Percentiles rank a stretch among this genome's conserved stretches.
Conservation (phyloP, 2,797 vertebrate genomes). For the Otolemur crassicaudatus region DNA sequence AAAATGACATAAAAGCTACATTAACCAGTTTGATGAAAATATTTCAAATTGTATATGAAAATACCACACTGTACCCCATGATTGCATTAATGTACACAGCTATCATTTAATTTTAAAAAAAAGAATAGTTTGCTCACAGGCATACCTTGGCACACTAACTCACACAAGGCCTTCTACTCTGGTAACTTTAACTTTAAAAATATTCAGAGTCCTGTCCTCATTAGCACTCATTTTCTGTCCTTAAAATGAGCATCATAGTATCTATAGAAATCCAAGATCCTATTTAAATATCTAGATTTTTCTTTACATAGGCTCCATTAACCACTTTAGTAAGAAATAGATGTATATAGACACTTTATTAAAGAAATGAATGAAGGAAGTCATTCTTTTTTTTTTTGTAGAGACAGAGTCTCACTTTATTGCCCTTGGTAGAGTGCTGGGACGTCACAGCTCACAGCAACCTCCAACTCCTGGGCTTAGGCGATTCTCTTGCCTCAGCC, state of each 20-base stretch:
- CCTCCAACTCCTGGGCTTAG: too few relatives aligned
- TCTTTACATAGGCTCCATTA: slow-evolving; percentile 43
- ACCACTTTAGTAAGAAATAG: slow-evolving; percentile 11
- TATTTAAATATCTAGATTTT: slow-evolving; percentile 42
- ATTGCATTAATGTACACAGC: too few relatives aligned
- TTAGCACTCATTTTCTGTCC: background rate
- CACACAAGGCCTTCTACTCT: background rate
- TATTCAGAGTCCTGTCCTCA: background rate
- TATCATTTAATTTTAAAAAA: too few relatives aligned
- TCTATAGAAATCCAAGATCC: slow-evolving; percentile 48
- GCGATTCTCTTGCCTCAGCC: too few relatives aligned
- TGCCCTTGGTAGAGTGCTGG: too few relatives aligned
- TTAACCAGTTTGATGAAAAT: too few relatives aligned
- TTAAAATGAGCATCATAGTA: slow-evolving; percentile 24
- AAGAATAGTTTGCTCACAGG: background rate
- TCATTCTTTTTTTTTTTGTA: too few relatives aligned
- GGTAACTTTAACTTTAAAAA: slow-evolving; percentile 42
- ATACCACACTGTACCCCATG: too few relatives aligned
- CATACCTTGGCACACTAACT: background rate
- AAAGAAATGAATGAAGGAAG: background rate
- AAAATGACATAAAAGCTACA: too few relatives aligned
- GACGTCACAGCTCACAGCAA: too few relatives aligned
- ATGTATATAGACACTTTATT: slow-evolving; percentile 22
- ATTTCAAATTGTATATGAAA: too few relatives aligned
- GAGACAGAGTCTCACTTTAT: too few relatives aligned